These are phyloP conservation scores for Deroplatys truncata DNA, from an alignment of 2,888 invertebrate species.

Conservation along the genomic window DNA sequence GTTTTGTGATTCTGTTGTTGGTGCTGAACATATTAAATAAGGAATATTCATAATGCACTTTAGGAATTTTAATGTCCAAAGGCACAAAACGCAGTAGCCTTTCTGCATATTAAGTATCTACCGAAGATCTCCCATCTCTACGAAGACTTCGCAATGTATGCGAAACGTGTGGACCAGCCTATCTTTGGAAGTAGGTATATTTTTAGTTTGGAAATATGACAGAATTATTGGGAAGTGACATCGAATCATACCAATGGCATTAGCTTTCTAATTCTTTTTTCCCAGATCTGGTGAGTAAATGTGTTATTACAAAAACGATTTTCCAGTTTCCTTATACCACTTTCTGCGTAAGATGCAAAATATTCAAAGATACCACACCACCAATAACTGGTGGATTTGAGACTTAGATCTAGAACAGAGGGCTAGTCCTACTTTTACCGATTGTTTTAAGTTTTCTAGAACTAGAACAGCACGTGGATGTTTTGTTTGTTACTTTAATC, in stretches of 20 bases:
- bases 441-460: too few species aligned
- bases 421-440: too few species aligned
- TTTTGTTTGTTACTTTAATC: too few species aligned
- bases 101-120: background rate
- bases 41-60: background rate
- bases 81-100: background rate
- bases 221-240: background rate
- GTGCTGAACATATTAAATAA: background rate
- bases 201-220: background rate
- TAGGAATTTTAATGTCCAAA: background rate
- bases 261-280: background rate
- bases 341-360: background rate
- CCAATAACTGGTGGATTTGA: too few species aligned
- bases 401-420: too few species aligned
- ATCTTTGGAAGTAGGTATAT: background rate
- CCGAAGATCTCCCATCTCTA: background rate
- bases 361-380: background rate
- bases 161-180: background rate
- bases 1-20: background rate
- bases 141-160: background rate
- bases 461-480: too few species aligned
- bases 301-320: background rate
- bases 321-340: background rate
- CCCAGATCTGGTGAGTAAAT: background rate
- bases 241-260: background rate